Evolutionary conservation across 2,113 vertebrate species (phyloP), one percentile per base, ranked within the genome.

Genomic region (Ramphastos sulfuratus): DNA sequence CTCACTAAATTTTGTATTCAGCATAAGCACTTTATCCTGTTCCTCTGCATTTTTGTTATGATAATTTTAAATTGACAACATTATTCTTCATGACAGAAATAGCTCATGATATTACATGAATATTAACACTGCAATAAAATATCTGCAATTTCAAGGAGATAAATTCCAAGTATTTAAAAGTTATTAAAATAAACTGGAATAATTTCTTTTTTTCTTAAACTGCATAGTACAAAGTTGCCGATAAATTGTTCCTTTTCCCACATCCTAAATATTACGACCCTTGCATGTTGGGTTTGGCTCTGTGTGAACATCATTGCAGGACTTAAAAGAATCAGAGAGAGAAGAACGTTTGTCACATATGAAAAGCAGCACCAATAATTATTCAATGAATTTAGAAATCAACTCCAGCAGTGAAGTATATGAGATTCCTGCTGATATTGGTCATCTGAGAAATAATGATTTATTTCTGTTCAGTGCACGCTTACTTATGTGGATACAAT

Each of bases 381-480:
- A 98, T 97, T 97, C 97, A 98, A 98, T 98, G 97, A 97, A 97
- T 98, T 97, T 96, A 90, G 88, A 97, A 97, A 97, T 97, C 96
- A 97, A 2, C 95, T 97, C 97, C 97, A 97, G 96, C 97, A 95
- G 97, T 83, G 96, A 97, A 97, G 93, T 94, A 84, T 97, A 97
- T 97, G 97, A 98, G 97, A 91, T 90, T 96, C 97, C 97, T 96
- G 96, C 97, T 98, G 96, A 85, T 96, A 96, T 55, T 97, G 97
- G 98, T 97, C 97, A 98, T 97, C 95, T 97, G 97, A 97, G 97
- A 97, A 98, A 98, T 97, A 97, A 97, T 97, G 96, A 98, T 97
- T 97, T 98, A 98, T 97, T 97, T 97, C 95, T 95, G 77, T 95
- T 96, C 82, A 96, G 93, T 96, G 82, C 96, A 95, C 63, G 94